A percentile compares a stretch with the other conserved stretches of the same genome.
Conservation (phyloP, 2,113 vertebrate genomes). For the Cygnus atratus region DNA sequence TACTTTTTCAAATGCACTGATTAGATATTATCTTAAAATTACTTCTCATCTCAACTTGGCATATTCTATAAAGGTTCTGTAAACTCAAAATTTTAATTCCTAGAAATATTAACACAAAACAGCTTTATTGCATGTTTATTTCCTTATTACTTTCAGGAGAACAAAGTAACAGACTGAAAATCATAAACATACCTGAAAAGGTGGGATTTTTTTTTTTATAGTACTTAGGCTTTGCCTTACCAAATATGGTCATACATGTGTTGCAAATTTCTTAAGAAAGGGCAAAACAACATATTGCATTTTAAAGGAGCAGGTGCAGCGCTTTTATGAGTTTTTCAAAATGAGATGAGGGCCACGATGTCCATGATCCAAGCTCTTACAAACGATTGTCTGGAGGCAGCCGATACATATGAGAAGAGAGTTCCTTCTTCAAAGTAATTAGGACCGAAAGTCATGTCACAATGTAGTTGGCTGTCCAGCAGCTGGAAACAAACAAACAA, state of each 20-base stretch:
- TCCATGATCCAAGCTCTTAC: constrained; percentile 61
- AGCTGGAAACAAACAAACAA: constrained; percentile 74
- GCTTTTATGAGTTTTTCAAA: constrained; percentile 63
- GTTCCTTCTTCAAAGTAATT: constrained; percentile 54
- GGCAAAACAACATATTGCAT: constrained; percentile 50
- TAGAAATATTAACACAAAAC: constrained; percentile 72
- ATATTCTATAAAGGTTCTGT: constrained; percentile 74
- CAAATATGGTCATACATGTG: constrained; percentile 24
- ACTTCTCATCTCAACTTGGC: constrained; percentile 69
- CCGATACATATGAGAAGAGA: constrained; percentile 5
- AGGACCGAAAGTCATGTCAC: constrained; percentile 77
- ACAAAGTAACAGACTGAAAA: constrained; percentile 56
- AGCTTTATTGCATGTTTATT: constrained; percentile 69
- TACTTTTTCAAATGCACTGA: constrained; percentile 66
- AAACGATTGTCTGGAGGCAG: constrained; percentile 74
- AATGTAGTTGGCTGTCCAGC: constrained; percentile 96
- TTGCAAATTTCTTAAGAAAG: constrained; percentile 57
- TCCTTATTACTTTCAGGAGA: constrained; percentile 66
- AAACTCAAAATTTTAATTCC: constrained; percentile 75
- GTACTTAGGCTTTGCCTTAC: constrained; percentile 37
- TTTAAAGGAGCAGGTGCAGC: constrained; percentile 64
- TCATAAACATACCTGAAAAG: constrained; percentile 43
- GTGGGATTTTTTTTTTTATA: background rate
- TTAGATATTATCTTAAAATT: constrained; percentile 60
- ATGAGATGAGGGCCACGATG: constrained; percentile 58